These are phyloP conservation scores for Pachyseris speciosa DNA, from an alignment of 64 coral and sea anemone genomes.

Conservation along the genomic window DNA sequence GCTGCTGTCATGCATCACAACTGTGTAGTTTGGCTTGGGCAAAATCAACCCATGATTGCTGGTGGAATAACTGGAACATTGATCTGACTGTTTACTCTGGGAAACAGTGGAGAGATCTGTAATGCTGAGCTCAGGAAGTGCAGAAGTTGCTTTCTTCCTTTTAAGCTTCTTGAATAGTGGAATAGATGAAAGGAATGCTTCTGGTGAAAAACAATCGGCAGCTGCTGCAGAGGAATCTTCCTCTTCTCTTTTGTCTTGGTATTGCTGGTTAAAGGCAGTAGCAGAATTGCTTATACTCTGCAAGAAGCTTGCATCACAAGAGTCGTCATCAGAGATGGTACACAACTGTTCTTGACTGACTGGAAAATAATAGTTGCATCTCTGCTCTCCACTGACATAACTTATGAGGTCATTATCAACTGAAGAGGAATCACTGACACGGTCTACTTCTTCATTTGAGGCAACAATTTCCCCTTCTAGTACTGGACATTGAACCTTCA, in stretches of 20 bases:
- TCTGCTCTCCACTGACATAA: neutral
- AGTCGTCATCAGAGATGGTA: neutral
- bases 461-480: neutral
- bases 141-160: neutral
- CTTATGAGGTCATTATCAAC: neutral
- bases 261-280: neutral
- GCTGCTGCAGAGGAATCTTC: neutral
- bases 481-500: neutral
- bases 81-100: neutral
- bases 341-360: neutral
- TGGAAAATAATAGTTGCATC: neutral
- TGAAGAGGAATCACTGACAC: neutral
- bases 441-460: neutral
- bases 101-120: neutral
- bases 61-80: neutral
- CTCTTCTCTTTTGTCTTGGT: neutral
- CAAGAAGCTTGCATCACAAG: slow-evolving; percentile 3
- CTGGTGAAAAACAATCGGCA: slow-evolving; percentile 8
- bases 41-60: neutral
- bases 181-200: slow-evolving; percentile 20
- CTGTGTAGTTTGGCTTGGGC: neutral
- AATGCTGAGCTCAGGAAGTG: neutral
- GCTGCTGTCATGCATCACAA: neutral
- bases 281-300: neutral
- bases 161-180: neutral